Evolutionary conservation across 2,113 vertebrate genomes (phyloP).

Genomic region (Callopanchax toddi): DNA sequence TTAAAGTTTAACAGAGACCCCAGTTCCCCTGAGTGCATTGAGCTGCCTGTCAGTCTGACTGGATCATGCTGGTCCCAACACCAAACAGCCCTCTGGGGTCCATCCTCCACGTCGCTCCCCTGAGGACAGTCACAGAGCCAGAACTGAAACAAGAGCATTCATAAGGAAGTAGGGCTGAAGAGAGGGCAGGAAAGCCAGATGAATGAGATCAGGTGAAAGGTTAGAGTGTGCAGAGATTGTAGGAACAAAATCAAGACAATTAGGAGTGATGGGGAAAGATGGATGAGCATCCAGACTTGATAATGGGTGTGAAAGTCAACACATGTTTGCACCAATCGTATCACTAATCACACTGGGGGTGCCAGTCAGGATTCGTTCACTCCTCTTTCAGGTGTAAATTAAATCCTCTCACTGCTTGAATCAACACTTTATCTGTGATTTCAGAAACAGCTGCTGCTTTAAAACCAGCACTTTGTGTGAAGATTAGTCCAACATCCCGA

Average conservation of each 20-base stretch:
- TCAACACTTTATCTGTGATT: conserved; percentile 33
- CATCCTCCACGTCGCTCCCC: conserved; percentile 59
- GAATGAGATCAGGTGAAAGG: background rate
- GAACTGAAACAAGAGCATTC: conserved; percentile 29
- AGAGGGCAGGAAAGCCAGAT: conserved; percentile 10
- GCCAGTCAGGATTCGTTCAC: conserved; percentile 12
- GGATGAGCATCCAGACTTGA: conserved; percentile 28
- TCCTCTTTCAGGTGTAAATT: conserved; percentile 64
- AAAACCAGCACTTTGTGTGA: background rate
- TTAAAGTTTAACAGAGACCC: too few relatives aligned
- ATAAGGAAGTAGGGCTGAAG: background rate
- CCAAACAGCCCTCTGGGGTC: conserved; percentile 52
- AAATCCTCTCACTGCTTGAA: conserved; percentile 32
- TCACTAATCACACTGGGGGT: conserved; percentile 36
- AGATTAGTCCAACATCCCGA: conserved; percentile 27
- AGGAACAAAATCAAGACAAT: conserved; percentile 10
- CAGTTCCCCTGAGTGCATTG: conserved; percentile 33
- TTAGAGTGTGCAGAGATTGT: conserved; percentile 7
- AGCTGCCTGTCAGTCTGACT: conserved; percentile 41
- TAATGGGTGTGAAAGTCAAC: conserved; percentile 43
- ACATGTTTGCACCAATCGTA: conserved; percentile 28
- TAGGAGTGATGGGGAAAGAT: conserved; percentile 20
- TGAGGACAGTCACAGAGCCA: conserved; percentile 32
- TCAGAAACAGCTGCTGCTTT: conserved; percentile 3
- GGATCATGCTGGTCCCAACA: conserved; percentile 55